These are phyloP conservation scores for Istiophorus platypterus DNA, from an alignment of 2,113 vertebrate genomes.

Conservation along the genomic window DNA sequence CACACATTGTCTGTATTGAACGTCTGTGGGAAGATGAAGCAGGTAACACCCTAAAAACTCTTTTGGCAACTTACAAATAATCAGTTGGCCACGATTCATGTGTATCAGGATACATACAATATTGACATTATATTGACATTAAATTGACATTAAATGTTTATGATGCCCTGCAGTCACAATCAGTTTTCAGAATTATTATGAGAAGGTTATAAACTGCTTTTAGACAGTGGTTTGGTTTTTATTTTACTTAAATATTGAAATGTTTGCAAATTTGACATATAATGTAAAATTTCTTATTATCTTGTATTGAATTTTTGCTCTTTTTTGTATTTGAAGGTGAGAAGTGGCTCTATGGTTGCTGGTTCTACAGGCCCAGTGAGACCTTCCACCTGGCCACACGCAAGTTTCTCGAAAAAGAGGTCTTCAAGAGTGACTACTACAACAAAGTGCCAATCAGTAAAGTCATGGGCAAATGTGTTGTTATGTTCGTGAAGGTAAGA, in stretches of 20 bases:
- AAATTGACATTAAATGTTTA: no score
- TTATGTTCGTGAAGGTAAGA: slow-evolving; percentile 97
- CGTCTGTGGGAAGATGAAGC: slow-evolving; percentile 95
- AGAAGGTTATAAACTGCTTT: neutral
- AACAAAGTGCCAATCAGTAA: slow-evolving; percentile 94
- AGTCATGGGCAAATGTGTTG: slow-evolving; percentile 96
- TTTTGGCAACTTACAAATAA: neutral
- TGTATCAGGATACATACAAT: neutral
- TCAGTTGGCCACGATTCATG: neutral
- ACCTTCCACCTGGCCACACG: slow-evolving; percentile 96
- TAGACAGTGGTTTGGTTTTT: neutral
- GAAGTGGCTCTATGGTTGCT: slow-evolving; percentile 97
- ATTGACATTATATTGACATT: no score
- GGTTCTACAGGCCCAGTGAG: slow-evolving; percentile 98
- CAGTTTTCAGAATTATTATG: neutral
- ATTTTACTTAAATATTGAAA: neutral
- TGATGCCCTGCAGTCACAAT: neutral
- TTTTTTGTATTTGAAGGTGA: slow-evolving; percentile 85
- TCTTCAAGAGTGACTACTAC: slow-evolving; percentile 98
- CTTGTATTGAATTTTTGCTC: neutral
- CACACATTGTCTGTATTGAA: slow-evolving; percentile 97
- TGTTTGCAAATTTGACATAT: neutral
- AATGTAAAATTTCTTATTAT: neutral
- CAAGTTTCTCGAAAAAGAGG: slow-evolving; percentile 98
- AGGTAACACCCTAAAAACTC: slow-evolving; percentile 79